These are phyloP conservation scores for Girardia tigrina DNA, from an alignment of 2,888 invertebrate genomes.

Conservation along the genomic window DNA sequence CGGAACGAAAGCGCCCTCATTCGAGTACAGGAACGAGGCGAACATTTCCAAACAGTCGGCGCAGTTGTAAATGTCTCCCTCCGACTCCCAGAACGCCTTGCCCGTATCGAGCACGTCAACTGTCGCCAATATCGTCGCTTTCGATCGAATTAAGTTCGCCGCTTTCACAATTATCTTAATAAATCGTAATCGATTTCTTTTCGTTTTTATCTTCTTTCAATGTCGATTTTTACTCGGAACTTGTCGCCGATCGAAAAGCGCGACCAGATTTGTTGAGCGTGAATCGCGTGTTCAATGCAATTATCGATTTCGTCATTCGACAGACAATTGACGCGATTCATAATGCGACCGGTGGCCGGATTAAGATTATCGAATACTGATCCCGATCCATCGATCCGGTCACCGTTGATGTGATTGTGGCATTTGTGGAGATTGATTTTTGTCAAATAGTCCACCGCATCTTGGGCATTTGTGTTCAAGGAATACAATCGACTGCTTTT, in stretches of 20 bases:
- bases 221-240: not conserved
- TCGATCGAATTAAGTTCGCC: slow-evolving; percentile 31
- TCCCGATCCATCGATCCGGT: slow-evolving; percentile 26
- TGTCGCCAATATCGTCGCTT: slow-evolving; percentile 42
- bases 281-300: not conserved
- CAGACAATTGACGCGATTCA: not conserved
- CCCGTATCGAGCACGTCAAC: slow-evolving; percentile 52
- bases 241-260: not conserved
- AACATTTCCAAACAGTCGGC: slow-evolving; percentile 54
- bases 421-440: not conserved
- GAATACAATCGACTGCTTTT: not conserved
- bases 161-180: slow-evolving; percentile 28
- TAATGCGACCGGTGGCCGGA: slow-evolving; percentile 32
- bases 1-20: slow-evolving; percentile 52
- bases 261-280: slow-evolving; percentile 12
- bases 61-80: slow-evolving; percentile 53
- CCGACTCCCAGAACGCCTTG: slow-evolving; percentile 55
- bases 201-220: not conserved
- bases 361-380: slow-evolving; percentile 16
- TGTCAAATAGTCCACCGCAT: not conserved
- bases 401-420: slow-evolving; percentile 24
- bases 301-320: slow-evolving; percentile 24
- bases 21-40: slow-evolving; percentile 51
- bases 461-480: not conserved
- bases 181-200: not conserved